Evolutionary conservation across 64 coral and sea anemone species (phyloP).

Genomic region (Pocillopora verrucosa): DNA sequence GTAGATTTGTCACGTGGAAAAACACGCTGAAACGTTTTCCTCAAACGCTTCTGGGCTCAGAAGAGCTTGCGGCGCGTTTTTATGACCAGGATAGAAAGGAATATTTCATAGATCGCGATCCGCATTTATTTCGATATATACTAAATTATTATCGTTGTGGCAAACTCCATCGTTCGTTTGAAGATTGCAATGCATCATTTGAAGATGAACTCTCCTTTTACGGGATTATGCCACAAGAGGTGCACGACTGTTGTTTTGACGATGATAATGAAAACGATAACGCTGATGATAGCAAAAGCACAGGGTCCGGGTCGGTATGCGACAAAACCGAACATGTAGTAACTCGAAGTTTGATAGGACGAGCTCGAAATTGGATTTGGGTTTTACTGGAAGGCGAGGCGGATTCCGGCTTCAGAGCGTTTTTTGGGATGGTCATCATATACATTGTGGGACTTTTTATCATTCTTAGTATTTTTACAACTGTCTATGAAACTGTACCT

Average conservation of each 20-base stretch:
- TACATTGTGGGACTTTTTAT: conserved; percentile 87
- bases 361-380: conserved; percentile 34
- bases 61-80: conserved; percentile 69
- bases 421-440: conserved; percentile 59
- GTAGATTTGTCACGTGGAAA: conserved; percentile 85
- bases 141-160: conserved; percentile 89
- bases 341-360: neutral
- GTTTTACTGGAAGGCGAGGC: conserved; percentile 57
- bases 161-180: conserved; percentile 85
- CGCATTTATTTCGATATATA: conserved; percentile 93
- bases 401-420: conserved; percentile 43
- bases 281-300: conserved; percentile 29
- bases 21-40: conserved; percentile 82
- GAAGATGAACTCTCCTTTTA: conserved; percentile 85
- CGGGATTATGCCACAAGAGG: conserved; percentile 76
- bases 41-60: conserved; percentile 74
- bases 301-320: neutral
- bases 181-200: conserved; percentile 81
- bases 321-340: neutral
- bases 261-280: conserved; percentile 66
- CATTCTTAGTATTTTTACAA: conserved; percentile 84
- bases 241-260: conserved; percentile 93
- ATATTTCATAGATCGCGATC: conserved; percentile 89
- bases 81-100: conserved; percentile 85
- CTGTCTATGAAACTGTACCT: conserved; percentile 82